A percentile compares a stretch with the other conserved stretches of the same genome.
Conservation (phyloP, 2,797 vertebrate genomes). For the Tiaroga cobitis region DNA sequence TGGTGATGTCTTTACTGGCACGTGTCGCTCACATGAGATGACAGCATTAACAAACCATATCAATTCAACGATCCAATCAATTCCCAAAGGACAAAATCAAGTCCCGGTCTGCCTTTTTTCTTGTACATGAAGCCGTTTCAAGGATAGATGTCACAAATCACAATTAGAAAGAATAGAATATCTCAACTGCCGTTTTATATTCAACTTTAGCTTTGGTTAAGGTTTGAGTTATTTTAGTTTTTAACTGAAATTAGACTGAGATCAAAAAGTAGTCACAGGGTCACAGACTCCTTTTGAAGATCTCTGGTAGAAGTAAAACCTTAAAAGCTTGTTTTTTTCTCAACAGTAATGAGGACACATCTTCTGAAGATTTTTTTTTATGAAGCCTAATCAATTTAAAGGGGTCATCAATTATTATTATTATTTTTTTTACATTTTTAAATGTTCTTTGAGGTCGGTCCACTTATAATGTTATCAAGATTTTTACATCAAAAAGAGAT, state of each 20-base stretch:
- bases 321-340: slow-evolving; percentile 6
- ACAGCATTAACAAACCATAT: too few relatives aligned
- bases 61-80: too few relatives aligned
- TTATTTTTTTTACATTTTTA: too few relatives aligned
- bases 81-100: too few relatives aligned
- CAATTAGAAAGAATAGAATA: too few relatives aligned
- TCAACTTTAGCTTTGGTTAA: background rate
- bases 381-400: background rate
- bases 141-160: background rate
- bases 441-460: background rate
- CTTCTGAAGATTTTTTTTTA: background rate
- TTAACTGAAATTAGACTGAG: background rate
- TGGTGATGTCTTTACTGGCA: too few relatives aligned
- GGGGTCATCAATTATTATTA: background rate
- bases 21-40: too few relatives aligned
- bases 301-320: background rate
- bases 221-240: background rate
- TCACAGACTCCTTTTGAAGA: background rate
- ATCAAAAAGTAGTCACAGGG: background rate
- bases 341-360: background rate
- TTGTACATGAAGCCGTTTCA: background rate
- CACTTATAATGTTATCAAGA: background rate
- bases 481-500: background rate
- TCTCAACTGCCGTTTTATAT: background rate
- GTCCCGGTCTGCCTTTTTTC: background rate